Evolutionary conservation across 1,140 invertebrate genomes (phyloP).

Genomic region (Pentalonia nigronervosa): DNA sequence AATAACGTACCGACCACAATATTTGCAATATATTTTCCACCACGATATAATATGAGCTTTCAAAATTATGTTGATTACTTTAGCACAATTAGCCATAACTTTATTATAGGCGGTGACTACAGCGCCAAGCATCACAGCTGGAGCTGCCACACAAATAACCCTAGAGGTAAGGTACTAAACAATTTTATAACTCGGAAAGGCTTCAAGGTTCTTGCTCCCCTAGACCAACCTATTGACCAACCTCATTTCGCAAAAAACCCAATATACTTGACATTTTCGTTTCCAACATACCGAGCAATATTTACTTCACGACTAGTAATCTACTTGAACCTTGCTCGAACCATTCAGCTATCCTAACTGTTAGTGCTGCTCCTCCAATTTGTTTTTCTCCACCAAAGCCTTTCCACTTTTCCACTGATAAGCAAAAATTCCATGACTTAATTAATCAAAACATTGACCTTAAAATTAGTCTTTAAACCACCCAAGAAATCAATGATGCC

Average conservation of each 20-base stretch:
- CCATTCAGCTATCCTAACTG: not conserved
- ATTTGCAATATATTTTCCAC: no score
- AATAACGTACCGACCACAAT: no score
- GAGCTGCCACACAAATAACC: slow-evolving; percentile 60
- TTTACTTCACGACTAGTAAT: not conserved
- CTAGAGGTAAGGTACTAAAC: slow-evolving; percentile 61
- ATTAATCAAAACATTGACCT: not conserved
- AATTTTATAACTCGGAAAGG: slow-evolving; percentile 60
- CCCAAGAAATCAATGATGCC: not conserved
- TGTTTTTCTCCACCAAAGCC: not conserved
- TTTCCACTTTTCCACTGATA: not conserved
- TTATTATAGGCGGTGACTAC: not conserved
- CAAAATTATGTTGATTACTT: not conserved
- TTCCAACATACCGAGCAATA: slow-evolving; percentile 2
- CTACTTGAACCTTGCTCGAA: not conserved
- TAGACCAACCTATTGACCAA: slow-evolving; percentile 10
- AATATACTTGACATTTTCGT: slow-evolving; percentile 26
- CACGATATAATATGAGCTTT: not conserved
- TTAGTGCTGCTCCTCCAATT: no score
- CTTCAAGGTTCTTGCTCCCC: slow-evolving; percentile 54
- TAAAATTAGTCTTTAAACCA: not conserved
- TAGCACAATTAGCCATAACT: not conserved
- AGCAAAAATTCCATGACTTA: not conserved
- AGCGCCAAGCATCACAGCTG: slow-evolving; percentile 17
- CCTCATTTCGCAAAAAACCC: slow-evolving; percentile 17